These are phyloP conservation scores for Ranitomeya variabilis DNA, from an alignment of 2,113 vertebrate species.

Conservation along the genomic window DNA sequence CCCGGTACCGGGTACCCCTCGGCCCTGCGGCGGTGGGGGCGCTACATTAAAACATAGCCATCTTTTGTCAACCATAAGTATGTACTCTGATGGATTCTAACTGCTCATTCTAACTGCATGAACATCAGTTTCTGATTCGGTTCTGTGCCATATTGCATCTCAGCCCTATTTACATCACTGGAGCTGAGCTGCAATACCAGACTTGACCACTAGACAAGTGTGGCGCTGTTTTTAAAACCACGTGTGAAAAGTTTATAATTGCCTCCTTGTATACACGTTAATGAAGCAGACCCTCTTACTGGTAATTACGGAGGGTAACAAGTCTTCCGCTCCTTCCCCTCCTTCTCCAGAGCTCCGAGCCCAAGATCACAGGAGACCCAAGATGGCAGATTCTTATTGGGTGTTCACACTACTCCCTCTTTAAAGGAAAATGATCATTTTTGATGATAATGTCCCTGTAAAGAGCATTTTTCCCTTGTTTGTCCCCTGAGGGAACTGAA, in stretches of 20 bases:
- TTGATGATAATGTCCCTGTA: conserved; percentile 19
- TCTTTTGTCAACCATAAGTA: too few species aligned
- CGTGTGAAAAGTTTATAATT: background rate
- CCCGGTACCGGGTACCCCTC: too few species aligned
- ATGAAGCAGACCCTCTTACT: background rate
- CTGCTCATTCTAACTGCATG: too few species aligned
- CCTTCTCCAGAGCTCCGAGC: background rate
- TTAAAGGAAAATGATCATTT: conserved; percentile 14
- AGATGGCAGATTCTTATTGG: background rate
- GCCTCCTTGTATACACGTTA: background rate
- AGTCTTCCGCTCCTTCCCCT: background rate
- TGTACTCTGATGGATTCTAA: too few species aligned
- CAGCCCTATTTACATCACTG: too few species aligned
- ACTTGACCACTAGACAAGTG: too few species aligned
- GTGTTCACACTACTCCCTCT: conserved; percentile 18
- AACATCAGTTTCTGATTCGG: too few species aligned
- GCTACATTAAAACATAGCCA: too few species aligned
- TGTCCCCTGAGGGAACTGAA: conserved; percentile 15
- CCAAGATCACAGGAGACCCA: conserved; percentile 4
- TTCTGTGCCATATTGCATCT: too few species aligned
- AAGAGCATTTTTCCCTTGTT: conserved; percentile 13
- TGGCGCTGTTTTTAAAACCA: too few species aligned
- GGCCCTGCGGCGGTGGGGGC: too few species aligned
- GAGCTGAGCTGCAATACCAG: too few species aligned
- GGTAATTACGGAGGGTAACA: background rate